Percentiles rank a stretch among this genome's conserved stretches.
Conservation (phyloP, 2,797 vertebrate species). For the Artibeus jamaicensis region DNA sequence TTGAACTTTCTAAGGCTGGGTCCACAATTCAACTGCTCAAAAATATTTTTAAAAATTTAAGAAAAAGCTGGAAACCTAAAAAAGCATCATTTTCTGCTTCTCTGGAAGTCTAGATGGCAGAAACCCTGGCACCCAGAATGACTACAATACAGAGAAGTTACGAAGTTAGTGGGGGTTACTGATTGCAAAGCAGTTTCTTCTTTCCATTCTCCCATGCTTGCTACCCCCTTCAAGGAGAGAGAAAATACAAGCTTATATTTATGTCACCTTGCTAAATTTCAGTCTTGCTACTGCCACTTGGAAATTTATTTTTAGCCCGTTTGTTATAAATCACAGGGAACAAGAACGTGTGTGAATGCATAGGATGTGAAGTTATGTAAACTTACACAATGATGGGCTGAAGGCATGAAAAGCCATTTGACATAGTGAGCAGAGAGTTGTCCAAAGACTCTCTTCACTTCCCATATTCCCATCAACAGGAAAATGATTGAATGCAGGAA, state of each 20-base stretch:
- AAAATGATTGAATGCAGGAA: not conserved
- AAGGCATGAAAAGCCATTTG: not conserved
- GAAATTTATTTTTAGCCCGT: not conserved
- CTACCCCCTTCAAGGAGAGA: not conserved
- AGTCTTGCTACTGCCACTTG: not conserved
- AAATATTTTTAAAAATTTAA: not conserved
- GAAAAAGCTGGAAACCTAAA: not conserved
- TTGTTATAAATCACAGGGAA: not conserved
- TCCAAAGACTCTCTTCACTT: not conserved
- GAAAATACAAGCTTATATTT: not conserved
- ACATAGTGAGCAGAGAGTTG: not conserved
- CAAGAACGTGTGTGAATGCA: not conserved
- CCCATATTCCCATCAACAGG: not conserved
- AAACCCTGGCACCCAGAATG: not conserved
- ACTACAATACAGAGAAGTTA: not conserved
- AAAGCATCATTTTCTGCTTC: not conserved
- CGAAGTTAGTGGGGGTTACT: not conserved
- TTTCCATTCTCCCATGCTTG: not conserved
- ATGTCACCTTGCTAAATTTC: not conserved
- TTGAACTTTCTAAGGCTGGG: conserved; percentile 33
- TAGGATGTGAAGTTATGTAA: not conserved
- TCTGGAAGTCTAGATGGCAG: not conserved
- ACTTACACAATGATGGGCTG: not conserved
- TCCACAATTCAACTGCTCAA: not conserved
- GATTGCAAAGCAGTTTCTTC: not conserved